Evolutionary conservation across 2,797 vertebrate species (phyloP).

Genomic region (Falco rusticolus): DNA sequence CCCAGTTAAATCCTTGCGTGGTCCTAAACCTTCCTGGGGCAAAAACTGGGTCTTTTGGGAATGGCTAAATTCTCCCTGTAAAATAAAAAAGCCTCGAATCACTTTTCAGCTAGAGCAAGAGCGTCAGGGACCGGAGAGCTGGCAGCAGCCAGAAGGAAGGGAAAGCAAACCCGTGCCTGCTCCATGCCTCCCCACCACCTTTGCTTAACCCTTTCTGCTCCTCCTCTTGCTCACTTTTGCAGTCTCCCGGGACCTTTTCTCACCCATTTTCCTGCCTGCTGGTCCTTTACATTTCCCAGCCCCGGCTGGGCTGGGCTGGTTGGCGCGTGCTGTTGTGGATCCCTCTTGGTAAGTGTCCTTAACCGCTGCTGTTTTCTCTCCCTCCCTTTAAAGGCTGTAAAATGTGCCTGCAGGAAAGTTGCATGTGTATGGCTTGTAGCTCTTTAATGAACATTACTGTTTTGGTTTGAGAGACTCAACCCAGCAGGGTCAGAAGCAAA

Average conservation of each 20-base stretch:
- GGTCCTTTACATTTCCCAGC: conserved; percentile 17
- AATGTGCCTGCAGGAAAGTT: not conserved
- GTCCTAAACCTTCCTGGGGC: not conserved
- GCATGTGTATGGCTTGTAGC: not conserved
- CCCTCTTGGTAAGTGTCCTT: conserved; percentile 51
- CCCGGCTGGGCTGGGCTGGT: conserved; percentile 8
- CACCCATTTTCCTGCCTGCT: conserved; percentile 33
- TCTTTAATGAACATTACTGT: not conserved
- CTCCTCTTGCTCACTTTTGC: not conserved
- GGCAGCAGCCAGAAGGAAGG: not conserved
- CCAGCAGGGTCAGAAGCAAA: not conserved
- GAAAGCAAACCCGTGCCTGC: not conserved
- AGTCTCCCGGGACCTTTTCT: conserved; percentile 19
- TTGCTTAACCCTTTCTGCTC: conserved; percentile 9
- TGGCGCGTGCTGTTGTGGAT: conserved; percentile 1
- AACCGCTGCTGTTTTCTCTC: not conserved
- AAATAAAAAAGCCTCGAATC: not conserved
- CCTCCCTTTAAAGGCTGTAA: not conserved
- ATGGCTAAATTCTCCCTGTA: not conserved
- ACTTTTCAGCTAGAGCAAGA: not conserved
- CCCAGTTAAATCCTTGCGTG: not conserved
- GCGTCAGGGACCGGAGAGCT: not conserved
- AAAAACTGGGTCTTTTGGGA: not conserved
- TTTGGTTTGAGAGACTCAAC: not conserved
- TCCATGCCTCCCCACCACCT: not conserved